Base-by-base conservation (phyloP, 2,888 invertebrate genomes). In the Rugalucina vietnamica region DNA sequence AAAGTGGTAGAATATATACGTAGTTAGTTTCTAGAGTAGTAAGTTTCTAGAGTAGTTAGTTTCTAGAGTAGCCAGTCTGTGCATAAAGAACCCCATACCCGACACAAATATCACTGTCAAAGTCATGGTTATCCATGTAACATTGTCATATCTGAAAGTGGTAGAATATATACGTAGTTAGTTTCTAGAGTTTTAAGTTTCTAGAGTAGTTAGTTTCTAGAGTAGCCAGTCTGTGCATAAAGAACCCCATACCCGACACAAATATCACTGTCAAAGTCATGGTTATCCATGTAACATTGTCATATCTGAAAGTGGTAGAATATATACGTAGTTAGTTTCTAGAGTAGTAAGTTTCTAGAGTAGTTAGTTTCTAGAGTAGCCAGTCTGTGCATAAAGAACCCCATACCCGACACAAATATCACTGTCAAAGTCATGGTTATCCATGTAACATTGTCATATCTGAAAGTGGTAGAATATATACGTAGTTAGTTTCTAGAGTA, bases 21-120 rank as follows among this genome's bases (percentile, higher is more conserved):
- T n/a, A n/a, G n/a, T n/a, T n/a, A n/a, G n/a, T n/a, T n/a, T n/a
- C n/a, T n/a, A n/a, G n/a, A n/a, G n/a, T n/a, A n/a, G n/a, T n/a
- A n/a, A n/a, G n/a, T n/a, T n/a, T n/a, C n/a, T n/a, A n/a, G n/a
- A n/a, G n/a, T n/a, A n/a, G n/a, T n/a, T n/a, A n/a, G n/a, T n/a
- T n/a, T 94, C 94, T 0, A 90, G 86, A 0, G 87, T 88, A 2
- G 92, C 90, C 84, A 93, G 82, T 54, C 88, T 90, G 5, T 97
- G 97, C 97, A 98, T 97, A 89, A 97, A 96, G 95, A 97, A 98
- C 4, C 98, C 98, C 87, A 97, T 96, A 57, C 96, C 96, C 85
- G 97, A 96, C 92, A 98, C 97, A 93, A 98, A 97, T 79, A 97
- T 95, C 76, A 98, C 96, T 21, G 98, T 97, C 78, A 97, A 97